Conservation (phyloP, 1,140 invertebrate species). For the Drosophila nikananu region DNA sequence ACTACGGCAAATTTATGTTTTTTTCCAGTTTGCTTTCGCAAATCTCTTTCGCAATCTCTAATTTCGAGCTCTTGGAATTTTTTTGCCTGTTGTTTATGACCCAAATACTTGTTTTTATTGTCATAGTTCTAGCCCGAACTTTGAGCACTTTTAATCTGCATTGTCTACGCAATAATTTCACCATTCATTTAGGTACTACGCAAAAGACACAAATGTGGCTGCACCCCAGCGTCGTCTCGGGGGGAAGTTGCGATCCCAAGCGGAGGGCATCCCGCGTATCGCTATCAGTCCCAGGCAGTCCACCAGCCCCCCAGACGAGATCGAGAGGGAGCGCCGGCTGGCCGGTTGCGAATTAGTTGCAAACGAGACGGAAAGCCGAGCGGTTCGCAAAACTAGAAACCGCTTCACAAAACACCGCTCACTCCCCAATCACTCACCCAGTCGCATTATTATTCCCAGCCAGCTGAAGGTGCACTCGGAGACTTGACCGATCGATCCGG, state of each 20-base stretch:
- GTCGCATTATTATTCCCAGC: slow-evolving; percentile 4
- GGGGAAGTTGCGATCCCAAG: not conserved
- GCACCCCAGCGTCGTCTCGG: not conserved
- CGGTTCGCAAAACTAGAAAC: slow-evolving; percentile 17
- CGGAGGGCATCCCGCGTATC: slow-evolving; percentile 32
- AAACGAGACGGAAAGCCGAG: slow-evolving; percentile 37
- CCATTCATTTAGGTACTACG: not conserved
- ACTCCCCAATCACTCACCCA: not conserved
- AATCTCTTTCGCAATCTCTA: too few relatives aligned
- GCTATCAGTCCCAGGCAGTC: not conserved
- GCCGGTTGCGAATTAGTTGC: slow-evolving; percentile 32
- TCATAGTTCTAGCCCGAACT: not conserved
- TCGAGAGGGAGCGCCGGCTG: slow-evolving; percentile 6
- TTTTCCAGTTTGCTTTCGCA: not conserved
- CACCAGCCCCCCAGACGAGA: slow-evolving; percentile 7
- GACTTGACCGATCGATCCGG: not conserved
- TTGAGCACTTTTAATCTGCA: slow-evolving; percentile 15
- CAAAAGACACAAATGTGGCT: not conserved
- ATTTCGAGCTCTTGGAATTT: not conserved
- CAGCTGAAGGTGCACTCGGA: not conserved
- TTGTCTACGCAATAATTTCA: slow-evolving; percentile 7
- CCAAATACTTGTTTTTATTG: not conserved
- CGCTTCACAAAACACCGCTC: not conserved
- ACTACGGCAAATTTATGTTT: not conserved
- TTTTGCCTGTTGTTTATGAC: slow-evolving; percentile 7